Conservation (phyloP, 2,113 vertebrate genomes). For the Centropus unirufus region DNA sequence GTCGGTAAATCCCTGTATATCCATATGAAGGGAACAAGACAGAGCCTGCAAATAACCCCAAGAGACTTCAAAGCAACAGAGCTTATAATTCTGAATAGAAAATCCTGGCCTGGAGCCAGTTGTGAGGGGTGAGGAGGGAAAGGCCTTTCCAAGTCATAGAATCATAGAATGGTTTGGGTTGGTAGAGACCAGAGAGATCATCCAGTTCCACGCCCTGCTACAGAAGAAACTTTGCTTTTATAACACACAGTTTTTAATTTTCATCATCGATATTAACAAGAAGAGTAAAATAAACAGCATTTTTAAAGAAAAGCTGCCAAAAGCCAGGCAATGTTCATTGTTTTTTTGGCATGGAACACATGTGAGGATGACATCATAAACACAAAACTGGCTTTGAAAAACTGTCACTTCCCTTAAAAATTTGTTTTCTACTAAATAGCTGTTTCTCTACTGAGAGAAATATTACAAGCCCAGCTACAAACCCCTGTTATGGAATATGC, state of each 20-base stretch:
- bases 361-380: neutral
- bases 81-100: neutral
- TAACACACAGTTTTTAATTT: neutral
- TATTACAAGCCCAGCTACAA: neutral
- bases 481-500: neutral
- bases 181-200: too few relatives aligned
- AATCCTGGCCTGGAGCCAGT: neutral
- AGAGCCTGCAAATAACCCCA: neutral
- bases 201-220: too few relatives aligned
- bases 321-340: neutral
- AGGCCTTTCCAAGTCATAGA: neutral
- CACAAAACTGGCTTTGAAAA: neutral
- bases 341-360: neutral
- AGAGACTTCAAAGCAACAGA: neutral
- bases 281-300: neutral
- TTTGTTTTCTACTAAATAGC: neutral
- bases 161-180: too few relatives aligned
- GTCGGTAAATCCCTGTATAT: neutral
- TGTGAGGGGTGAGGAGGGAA: accelerated
- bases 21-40: neutral
- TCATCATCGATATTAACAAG: neutral
- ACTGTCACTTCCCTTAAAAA: neutral
- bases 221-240: neutral
- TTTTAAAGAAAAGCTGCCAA: neutral
- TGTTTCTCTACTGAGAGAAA: neutral